Conservation (phyloP, 2,888 invertebrate genomes). For the Melieria crassipennis region DNA sequence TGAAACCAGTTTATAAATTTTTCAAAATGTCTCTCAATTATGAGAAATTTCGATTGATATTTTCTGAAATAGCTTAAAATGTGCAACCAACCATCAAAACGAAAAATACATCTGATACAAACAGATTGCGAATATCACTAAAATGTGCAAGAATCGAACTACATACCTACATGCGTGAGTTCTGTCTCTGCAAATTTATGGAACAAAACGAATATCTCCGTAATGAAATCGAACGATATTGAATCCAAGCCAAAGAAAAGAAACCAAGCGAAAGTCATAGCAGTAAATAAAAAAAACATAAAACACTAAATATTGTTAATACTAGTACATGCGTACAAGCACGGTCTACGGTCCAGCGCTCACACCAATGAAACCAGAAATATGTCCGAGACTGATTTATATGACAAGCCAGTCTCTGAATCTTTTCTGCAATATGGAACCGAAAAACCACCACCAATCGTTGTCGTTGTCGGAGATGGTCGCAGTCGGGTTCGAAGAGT, state of each 20-base stretch:
- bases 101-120: too few relatives aligned
- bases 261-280: slow-evolving; percentile 4
- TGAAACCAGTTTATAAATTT: too few relatives aligned
- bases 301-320: neutral
- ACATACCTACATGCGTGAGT: neutral
- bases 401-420: slow-evolving; percentile 51
- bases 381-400: slow-evolving; percentile 58
- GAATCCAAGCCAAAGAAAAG: slow-evolving; percentile 11
- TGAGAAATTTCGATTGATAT: too few relatives aligned
- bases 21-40: too few relatives aligned
- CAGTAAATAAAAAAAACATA: slow-evolving; percentile 4
- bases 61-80: too few relatives aligned
- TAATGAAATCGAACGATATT: slow-evolving; percentile 9
- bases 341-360: slow-evolving; percentile 4
- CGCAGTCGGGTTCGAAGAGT: slow-evolving; percentile 65
- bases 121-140: neutral
- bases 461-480: slow-evolving; percentile 66
- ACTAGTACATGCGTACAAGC: neutral
- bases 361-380: neutral
- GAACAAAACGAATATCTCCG: neutral
- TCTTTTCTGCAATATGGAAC: slow-evolving; percentile 64
- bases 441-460: slow-evolving; percentile 64
- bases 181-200: neutral
- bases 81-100: too few relatives aligned
- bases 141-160: slow-evolving; percentile 6